Conservation (phyloP, 2,797 vertebrate species). For the Aeoliscus strigatus region DNA sequence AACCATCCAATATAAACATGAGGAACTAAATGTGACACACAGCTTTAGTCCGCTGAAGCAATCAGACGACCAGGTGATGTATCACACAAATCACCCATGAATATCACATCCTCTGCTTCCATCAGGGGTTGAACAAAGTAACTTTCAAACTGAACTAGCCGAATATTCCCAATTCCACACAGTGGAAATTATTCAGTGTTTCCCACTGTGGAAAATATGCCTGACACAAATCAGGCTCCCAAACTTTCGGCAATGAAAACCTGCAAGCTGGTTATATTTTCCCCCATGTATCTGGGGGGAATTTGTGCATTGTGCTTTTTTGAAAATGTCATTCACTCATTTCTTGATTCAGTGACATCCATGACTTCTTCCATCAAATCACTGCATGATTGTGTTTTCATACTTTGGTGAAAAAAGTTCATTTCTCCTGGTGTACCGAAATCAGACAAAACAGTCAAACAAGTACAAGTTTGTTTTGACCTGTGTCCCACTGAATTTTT, state of each 20-base stretch:
- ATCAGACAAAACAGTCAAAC: too few relatives aligned
- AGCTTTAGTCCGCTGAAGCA: constrained; percentile 16
- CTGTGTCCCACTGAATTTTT: too few relatives aligned
- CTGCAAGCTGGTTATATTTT: constrained; percentile 25
- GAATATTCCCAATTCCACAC: constrained; percentile 49
- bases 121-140: constrained; percentile 37
- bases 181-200: constrained; percentile 49
- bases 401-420: too few relatives aligned
- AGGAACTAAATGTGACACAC: constrained; percentile 38
- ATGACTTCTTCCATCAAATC: too few relatives aligned
- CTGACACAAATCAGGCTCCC: constrained; percentile 34
- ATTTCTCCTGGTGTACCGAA: too few relatives aligned
- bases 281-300: constrained; percentile 43
- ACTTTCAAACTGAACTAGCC: constrained; percentile 24
- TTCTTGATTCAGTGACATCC: too few relatives aligned
- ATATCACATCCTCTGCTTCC: constrained; percentile 20
- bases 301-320: too few relatives aligned
- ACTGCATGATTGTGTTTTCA: too few relatives aligned
- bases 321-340: too few relatives aligned
- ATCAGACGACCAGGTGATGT: constrained; percentile 37
- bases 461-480: too few relatives aligned
- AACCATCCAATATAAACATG: constrained; percentile 46
- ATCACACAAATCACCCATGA: constrained; percentile 22
- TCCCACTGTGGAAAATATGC: constrained; percentile 42
- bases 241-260: constrained; percentile 40